phyloP scores from a whole-genome alignment of 2,888 invertebrate species.

The Ischnura elegans region DNA sequence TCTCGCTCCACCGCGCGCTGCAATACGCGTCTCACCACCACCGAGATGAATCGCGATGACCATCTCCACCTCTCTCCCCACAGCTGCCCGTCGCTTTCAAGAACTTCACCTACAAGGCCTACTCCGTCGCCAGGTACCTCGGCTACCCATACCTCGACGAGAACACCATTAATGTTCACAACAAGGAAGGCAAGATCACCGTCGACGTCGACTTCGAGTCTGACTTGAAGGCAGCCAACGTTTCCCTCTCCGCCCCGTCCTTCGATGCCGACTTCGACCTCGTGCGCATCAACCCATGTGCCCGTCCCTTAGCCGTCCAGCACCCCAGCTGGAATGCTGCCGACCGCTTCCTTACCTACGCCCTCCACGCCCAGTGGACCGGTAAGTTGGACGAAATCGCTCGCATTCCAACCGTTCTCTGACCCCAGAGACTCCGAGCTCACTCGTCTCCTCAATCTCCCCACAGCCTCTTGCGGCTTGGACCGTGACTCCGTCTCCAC shows the following conservation, averaged over 20 bases:
- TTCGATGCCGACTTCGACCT: constrained; percentile 77
- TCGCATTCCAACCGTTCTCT: neutral
- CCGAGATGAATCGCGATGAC: neutral
- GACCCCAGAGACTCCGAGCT: constrained; percentile 29
- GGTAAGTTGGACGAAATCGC: constrained; percentile 79
- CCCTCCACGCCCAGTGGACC: constrained; percentile 78
- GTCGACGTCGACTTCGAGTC: constrained; percentile 78
- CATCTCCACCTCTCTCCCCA: neutral
- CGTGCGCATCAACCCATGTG: constrained; percentile 77
- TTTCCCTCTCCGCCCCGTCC: constrained; percentile 78
- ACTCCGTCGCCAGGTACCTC: constrained; percentile 77
- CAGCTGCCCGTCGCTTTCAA: constrained; percentile 77
- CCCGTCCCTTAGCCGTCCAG: constrained; percentile 77
- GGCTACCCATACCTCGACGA: constrained; percentile 79
- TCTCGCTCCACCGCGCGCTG: neutral
- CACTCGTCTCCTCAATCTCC: neutral
- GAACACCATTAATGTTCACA: constrained; percentile 77
- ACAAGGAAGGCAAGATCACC: constrained; percentile 78
- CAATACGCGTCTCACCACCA: neutral
- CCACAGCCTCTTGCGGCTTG: constrained; percentile 82
- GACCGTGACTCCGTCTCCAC: constrained; percentile 82
- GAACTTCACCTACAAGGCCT: constrained; percentile 78
- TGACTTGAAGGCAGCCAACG: constrained; percentile 78
- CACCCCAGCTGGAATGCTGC: constrained; percentile 78
- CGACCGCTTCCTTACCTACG: constrained; percentile 76